Base-by-base conservation (phyloP, 2,797 vertebrate genomes). In the Galagoides demidoff region DNA sequence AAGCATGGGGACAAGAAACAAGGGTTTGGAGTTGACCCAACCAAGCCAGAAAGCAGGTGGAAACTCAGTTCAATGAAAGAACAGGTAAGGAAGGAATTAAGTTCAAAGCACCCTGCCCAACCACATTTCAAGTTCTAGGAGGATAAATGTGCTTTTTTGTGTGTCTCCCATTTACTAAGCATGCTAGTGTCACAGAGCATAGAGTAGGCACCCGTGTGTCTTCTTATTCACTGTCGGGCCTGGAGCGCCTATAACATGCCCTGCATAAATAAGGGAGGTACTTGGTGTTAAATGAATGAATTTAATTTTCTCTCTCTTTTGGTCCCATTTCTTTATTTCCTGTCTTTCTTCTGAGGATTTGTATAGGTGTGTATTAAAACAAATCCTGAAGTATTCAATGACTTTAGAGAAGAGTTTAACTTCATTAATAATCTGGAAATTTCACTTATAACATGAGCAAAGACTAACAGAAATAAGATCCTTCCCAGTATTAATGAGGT, bases 361-460 rank as follows among this genome's bases (percentile, higher is more conserved):
- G 14, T 74, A 29, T 77, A 81, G 71, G 34, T 71, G 19, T 45
- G 83, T 85, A 77, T 84, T 86, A 89, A 91, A 76, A 55, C 27
- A 13, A 95, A 78, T 85, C 64, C 49, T 4, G 7, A 81, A 86
- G 74, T 86, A 31, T 52, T 64, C 25, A 49, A 27, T 95, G 37
- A 66, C 49, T 37, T 89, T 77, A 95, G 85, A 94, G 90, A 77
- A 89, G 87, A 68, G 25, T 90, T 88, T 43, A 73, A 71, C 64
- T 84, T 85, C 23, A 77, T 74, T 52, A 87, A 45, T 11, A 85
- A 89, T 85, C 12, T 81, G 83, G 78, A 90, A 85, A 82, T 82
- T 73, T 93, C 22, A 76, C n/a, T 71, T 64, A n/a, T 59, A 63
- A 27, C 3, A 63, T 78, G 25, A 71, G 61, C 34, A 70, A 43